A percentile compares a stretch with the other conserved stretches of the same genome.
Evolutionary conservation across 2,113 vertebrate genomes (phyloP).

Genomic region (Fregata magnificens): DNA sequence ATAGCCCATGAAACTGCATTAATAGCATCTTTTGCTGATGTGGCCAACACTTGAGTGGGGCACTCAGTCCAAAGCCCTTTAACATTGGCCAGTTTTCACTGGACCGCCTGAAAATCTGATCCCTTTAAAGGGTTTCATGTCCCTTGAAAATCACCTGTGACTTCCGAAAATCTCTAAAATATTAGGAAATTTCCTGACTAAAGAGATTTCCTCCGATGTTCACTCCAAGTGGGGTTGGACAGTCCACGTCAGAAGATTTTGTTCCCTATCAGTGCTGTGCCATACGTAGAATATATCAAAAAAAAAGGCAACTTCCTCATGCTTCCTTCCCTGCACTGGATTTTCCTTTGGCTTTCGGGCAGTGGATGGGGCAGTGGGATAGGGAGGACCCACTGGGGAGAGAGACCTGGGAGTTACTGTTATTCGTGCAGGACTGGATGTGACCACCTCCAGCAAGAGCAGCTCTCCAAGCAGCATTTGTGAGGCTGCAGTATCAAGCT

Average conservation of each 20-base stretch:
- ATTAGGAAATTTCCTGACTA: background rate
- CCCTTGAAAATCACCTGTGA: background rate
- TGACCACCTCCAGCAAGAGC: background rate
- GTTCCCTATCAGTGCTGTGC: background rate
- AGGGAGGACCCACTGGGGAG: background rate
- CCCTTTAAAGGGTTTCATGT: background rate
- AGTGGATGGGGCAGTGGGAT: background rate
- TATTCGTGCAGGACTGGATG: background rate
- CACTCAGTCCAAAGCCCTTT: too few relatives aligned
- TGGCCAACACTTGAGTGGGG: background rate
- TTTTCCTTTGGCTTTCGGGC: background rate
- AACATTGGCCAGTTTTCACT: background rate
- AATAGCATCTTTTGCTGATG: background rate
- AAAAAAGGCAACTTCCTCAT: background rate
- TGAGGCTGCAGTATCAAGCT: background rate
- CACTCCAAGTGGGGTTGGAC: fast-evolving
- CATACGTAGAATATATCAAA: background rate
- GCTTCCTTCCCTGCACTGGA: background rate
- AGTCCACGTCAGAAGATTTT: background rate
- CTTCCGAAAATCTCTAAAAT: background rate
- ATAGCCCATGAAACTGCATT: background rate
- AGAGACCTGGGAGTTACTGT: fast-evolving
- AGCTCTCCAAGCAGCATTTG: background rate
- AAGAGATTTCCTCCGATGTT: background rate
- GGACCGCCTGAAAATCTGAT: background rate